Evolutionary conservation across 1,140 invertebrate genomes (phyloP), one percentile per base, ranked within the genome.

Genomic region (Drosophila mojavensis): DNA sequence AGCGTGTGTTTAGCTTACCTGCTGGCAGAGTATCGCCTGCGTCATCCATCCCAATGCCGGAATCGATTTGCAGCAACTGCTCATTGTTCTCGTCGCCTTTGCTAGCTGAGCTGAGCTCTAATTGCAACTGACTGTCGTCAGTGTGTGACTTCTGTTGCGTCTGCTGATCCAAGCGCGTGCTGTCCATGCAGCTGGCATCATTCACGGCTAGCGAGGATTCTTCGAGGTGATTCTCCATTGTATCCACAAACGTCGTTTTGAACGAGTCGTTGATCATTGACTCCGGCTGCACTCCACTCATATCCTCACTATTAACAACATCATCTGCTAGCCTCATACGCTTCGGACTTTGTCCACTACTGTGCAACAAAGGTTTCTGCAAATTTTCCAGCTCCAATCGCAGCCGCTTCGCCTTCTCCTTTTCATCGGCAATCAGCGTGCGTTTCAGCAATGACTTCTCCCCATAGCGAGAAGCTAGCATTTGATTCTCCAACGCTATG

Each of bases 401-500:
- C n/a, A 54, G 1, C 4, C 47, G 62, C n/a, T 53, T 70, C 2
- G 41, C 10, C 10, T 30, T 5, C 9, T 39, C 7, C 28, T 7
- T 15, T 9, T 53, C 17, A 15, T 24, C 9, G 4, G 43, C 5
- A 13, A 26, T 45, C 17, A 33, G 9, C 10, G 10, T 20, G 9
- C 43, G 63, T 41, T 66, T 51, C 39, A 30, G 24, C 17, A 39
- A 43, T 48, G 17, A 20, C 70, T 30, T n/a, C 33, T 79, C 79
- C 2, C 84, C 83, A n/a, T 66, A 83, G 1, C 84, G 84, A 4
- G 72, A 69, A n/a, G 84, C 83, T 7, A 88, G 63, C 84, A 88
- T 90, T 73, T 81, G 55, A 73, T 91, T 83, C 41, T 92, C 91
- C 43, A 92, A 58, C 9, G 66, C 63, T 48, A 92, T 79, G 36